phyloP scores from a whole-genome alignment of 2,888 invertebrate genomes.

The Meganola albula region DNA sequence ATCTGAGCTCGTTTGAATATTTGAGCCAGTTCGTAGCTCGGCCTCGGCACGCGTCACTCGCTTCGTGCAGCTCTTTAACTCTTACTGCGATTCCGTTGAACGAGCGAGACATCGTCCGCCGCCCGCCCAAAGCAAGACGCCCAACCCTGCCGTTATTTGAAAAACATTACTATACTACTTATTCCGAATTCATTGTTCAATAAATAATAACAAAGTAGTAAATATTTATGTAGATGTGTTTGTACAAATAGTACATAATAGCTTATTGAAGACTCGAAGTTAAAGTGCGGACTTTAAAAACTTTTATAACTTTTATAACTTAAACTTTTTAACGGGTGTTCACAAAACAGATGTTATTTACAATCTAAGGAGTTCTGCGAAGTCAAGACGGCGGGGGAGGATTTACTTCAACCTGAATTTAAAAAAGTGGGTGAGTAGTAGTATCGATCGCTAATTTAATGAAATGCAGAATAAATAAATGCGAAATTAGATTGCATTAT shows the following conservation, averaged over 20 bases:
- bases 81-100: constrained; percentile 18
- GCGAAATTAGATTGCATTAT: too few relatives aligned
- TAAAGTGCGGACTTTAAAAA: constrained; percentile 19
- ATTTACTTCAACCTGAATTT: constrained; percentile 33
- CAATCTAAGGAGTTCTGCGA: constrained; percentile 28
- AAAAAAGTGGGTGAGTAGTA: constrained; percentile 67
- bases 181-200: constrained; percentile 14
- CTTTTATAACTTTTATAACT: constrained; percentile 23
- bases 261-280: background rate
- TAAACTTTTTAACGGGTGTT: constrained; percentile 36
- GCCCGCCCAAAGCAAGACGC: constrained; percentile 39
- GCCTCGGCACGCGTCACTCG: constrained; percentile 38
- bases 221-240: constrained; percentile 1
- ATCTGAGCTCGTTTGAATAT: constrained; percentile 30
- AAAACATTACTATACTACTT: constrained; percentile 21
- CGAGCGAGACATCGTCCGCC: constrained; percentile 37
- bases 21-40: constrained; percentile 45
- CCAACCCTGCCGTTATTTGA: constrained; percentile 23
- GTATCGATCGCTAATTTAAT: too few relatives aligned
- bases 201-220: background rate
- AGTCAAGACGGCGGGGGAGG: constrained; percentile 35
- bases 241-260: constrained; percentile 7
- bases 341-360: constrained; percentile 15
- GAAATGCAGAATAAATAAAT: too few relatives aligned
- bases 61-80: constrained; percentile 32